These are phyloP conservation scores for Linurgus olivaceus DNA, from an alignment of 2,797 vertebrate genomes.

Conservation along the genomic window DNA sequence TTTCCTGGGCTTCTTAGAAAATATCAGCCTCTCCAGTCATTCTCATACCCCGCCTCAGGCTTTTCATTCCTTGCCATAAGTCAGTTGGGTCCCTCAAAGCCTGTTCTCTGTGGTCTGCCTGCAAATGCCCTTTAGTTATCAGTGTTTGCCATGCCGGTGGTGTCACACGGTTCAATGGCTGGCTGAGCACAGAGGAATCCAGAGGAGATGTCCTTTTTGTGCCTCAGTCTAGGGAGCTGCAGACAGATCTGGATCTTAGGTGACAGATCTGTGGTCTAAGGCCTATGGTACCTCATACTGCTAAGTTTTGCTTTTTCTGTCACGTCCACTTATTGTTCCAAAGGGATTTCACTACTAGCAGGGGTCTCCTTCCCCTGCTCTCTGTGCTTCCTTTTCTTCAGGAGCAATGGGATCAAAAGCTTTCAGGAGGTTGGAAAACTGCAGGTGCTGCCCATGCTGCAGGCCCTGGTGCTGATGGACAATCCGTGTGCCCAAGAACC, in stretches of 20 bases:
- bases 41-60: neutral
- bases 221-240: neutral
- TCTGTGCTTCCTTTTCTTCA: conserved; percentile 45
- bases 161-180: neutral
- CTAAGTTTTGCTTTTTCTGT: neutral
- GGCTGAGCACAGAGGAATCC: neutral
- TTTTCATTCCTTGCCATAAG: neutral
- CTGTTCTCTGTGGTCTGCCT: neutral
- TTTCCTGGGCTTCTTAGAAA: neutral
- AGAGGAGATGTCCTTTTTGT: neutral
- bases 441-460: conserved; percentile 78
- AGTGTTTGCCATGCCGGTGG: accelerated
- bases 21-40: neutral
- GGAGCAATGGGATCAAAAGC: conserved; percentile 81
- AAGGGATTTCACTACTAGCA: neutral
- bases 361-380: neutral
- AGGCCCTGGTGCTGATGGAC: conserved; percentile 81
- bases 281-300: neutral
- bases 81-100: neutral
- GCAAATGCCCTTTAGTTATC: neutral
- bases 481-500: conserved; percentile 81
- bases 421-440: conserved; percentile 75
- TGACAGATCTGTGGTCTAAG: neutral
- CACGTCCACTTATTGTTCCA: neutral
- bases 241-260: neutral